These are phyloP conservation scores for Syrphus vitripennis DNA, from an alignment of 2,888 invertebrate genomes.

Conservation along the genomic window DNA sequence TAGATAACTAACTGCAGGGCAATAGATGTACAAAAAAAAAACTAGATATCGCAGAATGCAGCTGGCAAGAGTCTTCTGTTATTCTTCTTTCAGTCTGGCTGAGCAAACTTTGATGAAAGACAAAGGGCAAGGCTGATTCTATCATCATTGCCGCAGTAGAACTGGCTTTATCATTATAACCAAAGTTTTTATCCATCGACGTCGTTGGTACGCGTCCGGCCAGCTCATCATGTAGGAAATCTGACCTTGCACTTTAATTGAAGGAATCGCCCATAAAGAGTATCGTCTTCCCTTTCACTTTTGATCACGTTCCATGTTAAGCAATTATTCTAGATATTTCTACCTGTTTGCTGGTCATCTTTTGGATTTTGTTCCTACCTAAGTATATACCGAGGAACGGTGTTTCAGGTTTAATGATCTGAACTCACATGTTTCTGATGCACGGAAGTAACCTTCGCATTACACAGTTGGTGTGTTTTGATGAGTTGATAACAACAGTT, in stretches of 20 bases:
- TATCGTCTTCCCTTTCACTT: conserved; percentile 61
- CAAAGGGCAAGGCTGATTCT: conserved; percentile 11
- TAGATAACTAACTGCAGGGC: neutral
- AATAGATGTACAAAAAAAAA: conserved; percentile 45
- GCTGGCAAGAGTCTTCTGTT: neutral
- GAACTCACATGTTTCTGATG: neutral
- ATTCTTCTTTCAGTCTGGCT: neutral
- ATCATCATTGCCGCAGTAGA: neutral
- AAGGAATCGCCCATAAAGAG: neutral
- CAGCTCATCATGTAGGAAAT: neutral
- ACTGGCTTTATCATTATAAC: conserved; percentile 4
- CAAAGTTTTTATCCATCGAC: neutral
- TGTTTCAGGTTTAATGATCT: conserved; percentile 26
- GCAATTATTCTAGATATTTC: neutral
- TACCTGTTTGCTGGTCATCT: conserved; percentile 3
- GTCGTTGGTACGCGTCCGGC: neutral
- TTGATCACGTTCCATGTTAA: conserved; percentile 15
- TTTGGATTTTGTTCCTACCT: neutral
- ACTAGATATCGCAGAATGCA: conserved; percentile 14
- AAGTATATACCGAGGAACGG: neutral
- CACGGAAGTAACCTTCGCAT: conserved; percentile 3
- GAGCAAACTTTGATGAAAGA: conserved; percentile 8
- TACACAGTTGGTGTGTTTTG: neutral
- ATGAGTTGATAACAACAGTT: neutral
- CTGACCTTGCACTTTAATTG: conserved; percentile 50